Percentiles rank a stretch among this genome's conserved stretches.
Conservation (phyloP, 2,888 invertebrate genomes). For the Syrphus vitripennis region DNA sequence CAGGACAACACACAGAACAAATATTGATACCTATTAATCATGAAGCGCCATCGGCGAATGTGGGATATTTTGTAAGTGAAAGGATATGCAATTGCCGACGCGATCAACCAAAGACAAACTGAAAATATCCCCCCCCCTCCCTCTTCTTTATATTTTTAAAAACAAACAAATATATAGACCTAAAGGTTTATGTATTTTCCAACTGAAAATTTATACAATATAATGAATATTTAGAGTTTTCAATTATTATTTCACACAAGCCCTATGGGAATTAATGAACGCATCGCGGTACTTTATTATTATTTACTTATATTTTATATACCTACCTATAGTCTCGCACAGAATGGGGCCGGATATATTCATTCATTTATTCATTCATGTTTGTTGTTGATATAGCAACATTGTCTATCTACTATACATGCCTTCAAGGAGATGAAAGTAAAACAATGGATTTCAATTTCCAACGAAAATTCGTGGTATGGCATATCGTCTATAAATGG, state of each 20-base stretch:
- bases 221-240: conserved; percentile 65
- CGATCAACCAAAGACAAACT: neutral
- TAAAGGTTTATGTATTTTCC: neutral
- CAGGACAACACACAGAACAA: conserved; percentile 47
- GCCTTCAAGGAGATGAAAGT: conserved; percentile 39
- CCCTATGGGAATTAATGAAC: conserved; percentile 55
- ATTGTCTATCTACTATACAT: neutral
- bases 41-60: conserved; percentile 51
- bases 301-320: conserved; percentile 26
- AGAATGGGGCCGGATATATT: neutral
- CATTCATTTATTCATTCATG: neutral
- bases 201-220: conserved; percentile 7
- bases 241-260: conserved; percentile 62
- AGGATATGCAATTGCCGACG: conserved; percentile 34
- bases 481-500: too few relatives aligned
- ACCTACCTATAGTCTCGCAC: neutral
- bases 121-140: neutral
- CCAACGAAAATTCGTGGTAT: neutral
- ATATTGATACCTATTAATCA: conserved; percentile 69
- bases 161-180: neutral
- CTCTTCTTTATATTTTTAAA: too few relatives aligned
- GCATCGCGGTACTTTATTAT: conserved; percentile 52
- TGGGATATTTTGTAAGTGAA: conserved; percentile 45
- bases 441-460: conserved; percentile 59
- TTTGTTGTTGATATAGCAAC: neutral